A percentile compares a stretch with the other conserved stretches of the same genome.
phyloP scores from a whole-genome alignment of 1,140 invertebrate genomes.

The Steinernema feltiae region DNA sequence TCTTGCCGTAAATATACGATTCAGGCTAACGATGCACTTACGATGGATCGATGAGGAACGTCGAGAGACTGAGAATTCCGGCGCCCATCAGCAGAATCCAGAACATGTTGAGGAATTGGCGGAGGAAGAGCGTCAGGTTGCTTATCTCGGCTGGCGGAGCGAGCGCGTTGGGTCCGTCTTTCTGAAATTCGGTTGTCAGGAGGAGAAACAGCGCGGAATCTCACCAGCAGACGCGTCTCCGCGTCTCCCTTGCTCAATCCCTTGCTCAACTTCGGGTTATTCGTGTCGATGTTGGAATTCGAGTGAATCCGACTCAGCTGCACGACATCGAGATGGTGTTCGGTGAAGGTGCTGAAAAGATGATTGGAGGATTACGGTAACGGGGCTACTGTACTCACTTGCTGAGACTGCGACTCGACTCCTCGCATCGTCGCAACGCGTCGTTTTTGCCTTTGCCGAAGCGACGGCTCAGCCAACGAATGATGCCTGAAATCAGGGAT shows the following conservation, averaged over 20 bases:
- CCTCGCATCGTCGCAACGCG: neutral
- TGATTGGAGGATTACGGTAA: neutral
- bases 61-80: constrained; percentile 23
- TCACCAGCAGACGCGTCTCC: neutral
- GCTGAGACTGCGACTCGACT: constrained; percentile 7
- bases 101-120: constrained; percentile 35
- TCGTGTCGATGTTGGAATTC: constrained; percentile 18
- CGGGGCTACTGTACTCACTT: neutral
- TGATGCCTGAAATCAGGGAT: neutral
- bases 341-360: constrained; percentile 25
- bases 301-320: constrained; percentile 16
- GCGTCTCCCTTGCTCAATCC: constrained; percentile 22
- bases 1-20: too few relatives aligned
- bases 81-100: constrained; percentile 38
- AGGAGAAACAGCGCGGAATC: neutral
- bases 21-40: constrained; percentile 10
- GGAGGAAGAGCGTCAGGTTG: constrained; percentile 26
- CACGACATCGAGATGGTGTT: constrained; percentile 25
- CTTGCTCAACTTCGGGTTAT: constrained; percentile 25
- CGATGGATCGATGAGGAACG: constrained; percentile 30
- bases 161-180: constrained; percentile 30
- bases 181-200: constrained; percentile 10
- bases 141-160: constrained; percentile 30
- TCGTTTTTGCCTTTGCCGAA: constrained; percentile 3
- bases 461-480: neutral